These are phyloP conservation scores for Microcebus lehilahytsara DNA, from an alignment of 2,113 vertebrate genomes.

Conservation along the genomic window DNA sequence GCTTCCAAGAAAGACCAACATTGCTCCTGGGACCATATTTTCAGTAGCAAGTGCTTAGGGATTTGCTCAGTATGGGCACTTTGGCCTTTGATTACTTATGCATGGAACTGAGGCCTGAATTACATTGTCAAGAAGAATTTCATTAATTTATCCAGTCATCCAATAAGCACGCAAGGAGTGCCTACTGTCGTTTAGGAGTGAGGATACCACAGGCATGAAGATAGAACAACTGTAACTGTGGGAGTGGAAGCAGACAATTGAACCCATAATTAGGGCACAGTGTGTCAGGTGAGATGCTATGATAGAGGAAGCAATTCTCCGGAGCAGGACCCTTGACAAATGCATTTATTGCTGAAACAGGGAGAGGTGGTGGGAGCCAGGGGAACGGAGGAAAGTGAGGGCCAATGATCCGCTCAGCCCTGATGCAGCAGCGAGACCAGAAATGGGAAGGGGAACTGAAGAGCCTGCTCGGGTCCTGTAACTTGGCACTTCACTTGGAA, in stretches of 20 bases:
- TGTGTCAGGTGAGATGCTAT: background rate
- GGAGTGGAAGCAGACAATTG: background rate
- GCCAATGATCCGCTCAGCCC: background rate
- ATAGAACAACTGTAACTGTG: background rate
- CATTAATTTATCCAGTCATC: background rate
- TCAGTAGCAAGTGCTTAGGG: background rate
- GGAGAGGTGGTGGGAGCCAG: background rate
- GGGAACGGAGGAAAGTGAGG: background rate
- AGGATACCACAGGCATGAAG: background rate
- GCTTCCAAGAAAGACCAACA: background rate
- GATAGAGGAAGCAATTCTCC: background rate
- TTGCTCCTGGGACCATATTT: background rate
- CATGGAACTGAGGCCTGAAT: background rate
- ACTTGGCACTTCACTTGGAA: accelerated
- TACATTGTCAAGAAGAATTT: background rate
- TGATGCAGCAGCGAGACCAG: too few species aligned
- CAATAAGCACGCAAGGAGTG: background rate
- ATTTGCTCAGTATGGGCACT: background rate
- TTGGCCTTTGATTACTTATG: background rate
- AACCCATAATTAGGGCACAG: background rate
- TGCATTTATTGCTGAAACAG: background rate
- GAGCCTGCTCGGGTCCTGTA: accelerated
- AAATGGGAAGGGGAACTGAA: background rate
- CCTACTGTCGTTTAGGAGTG: background rate
- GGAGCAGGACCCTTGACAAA: background rate